Evolutionary conservation across 2,113 vertebrate genomes (phyloP).

Genomic region (Nipponia nippon): DNA sequence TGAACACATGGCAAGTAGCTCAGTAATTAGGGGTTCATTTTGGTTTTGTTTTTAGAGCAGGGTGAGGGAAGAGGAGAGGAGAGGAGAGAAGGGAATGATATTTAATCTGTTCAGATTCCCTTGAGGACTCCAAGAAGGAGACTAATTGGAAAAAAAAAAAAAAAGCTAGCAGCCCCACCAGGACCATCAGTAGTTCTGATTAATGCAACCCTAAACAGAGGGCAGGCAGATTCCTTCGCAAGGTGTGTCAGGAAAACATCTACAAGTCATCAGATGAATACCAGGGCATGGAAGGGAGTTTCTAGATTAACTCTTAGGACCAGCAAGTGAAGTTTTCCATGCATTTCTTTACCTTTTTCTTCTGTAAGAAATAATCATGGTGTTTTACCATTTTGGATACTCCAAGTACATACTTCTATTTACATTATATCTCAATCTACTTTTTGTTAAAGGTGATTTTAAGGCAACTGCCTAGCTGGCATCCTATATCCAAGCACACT

Average conservation of each 20-base stretch:
- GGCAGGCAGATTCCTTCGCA: constrained; percentile 34
- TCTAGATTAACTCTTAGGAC: not conserved
- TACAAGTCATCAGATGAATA: not conserved
- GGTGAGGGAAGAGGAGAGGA: not conserved
- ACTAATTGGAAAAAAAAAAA: not conserved
- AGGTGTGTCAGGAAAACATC: constrained; percentile 39
- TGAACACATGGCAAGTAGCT: not conserved
- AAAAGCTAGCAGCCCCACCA: not conserved
- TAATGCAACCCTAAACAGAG: not conserved
- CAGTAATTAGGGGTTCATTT: not conserved
- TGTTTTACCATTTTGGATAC: not conserved
- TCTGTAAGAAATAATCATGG: not conserved
- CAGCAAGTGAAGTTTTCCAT: not conserved
- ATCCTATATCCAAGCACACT: not conserved
- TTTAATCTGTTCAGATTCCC: not conserved
- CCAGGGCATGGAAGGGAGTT: not conserved
- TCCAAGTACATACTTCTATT: not conserved
- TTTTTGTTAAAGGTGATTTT: not conserved
- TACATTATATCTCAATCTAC: not conserved
- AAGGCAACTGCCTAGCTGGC: not conserved
- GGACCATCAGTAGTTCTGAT: not conserved
- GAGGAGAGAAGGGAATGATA: not conserved
- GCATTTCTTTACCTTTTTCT: not conserved
- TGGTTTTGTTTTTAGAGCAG: not conserved
- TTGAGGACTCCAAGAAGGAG: not conserved